phyloP scores from a whole-genome alignment of 2,888 invertebrate species.

The Serripes groenlandicus region DNA sequence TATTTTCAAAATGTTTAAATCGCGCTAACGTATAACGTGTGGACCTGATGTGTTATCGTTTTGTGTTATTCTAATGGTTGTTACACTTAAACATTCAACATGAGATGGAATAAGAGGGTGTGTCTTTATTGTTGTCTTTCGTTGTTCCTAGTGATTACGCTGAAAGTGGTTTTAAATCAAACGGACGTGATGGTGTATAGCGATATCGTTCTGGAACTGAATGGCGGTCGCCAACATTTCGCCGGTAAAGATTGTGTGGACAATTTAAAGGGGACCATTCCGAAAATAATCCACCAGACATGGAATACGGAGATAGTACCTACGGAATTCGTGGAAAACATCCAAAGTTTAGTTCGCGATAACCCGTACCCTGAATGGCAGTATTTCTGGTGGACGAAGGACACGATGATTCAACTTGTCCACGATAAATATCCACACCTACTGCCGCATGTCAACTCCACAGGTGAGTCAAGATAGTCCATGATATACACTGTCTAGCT shows the following conservation, averaged over 20 bases:
- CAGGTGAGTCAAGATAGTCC: constrained; percentile 11
- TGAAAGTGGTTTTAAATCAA: neutral
- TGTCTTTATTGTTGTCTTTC: neutral
- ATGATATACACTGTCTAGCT: too few relatives aligned
- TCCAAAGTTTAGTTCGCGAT: constrained; percentile 9
- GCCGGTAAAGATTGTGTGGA: constrained; percentile 4
- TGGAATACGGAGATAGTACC: constrained; percentile 17
- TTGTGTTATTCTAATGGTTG: neutral
- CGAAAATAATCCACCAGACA: constrained; percentile 19
- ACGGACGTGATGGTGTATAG: neutral
- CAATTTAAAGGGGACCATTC: neutral
- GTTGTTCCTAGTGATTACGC: neutral
- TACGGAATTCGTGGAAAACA: constrained; percentile 17
- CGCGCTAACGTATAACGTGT: too few relatives aligned
- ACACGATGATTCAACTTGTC: constrained; percentile 5
- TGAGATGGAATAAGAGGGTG: neutral
- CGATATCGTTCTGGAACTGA: neutral
- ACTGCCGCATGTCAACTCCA: neutral
- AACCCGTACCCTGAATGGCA: constrained; percentile 28
- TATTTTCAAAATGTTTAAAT: too few relatives aligned
- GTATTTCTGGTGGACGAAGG: constrained; percentile 22
- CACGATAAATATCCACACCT: constrained; percentile 6
- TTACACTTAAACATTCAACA: neutral
- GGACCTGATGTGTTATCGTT: neutral
- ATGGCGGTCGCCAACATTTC: neutral